Conservation (phyloP, 2,888 invertebrate genomes). For the Eilema depressum region DNA sequence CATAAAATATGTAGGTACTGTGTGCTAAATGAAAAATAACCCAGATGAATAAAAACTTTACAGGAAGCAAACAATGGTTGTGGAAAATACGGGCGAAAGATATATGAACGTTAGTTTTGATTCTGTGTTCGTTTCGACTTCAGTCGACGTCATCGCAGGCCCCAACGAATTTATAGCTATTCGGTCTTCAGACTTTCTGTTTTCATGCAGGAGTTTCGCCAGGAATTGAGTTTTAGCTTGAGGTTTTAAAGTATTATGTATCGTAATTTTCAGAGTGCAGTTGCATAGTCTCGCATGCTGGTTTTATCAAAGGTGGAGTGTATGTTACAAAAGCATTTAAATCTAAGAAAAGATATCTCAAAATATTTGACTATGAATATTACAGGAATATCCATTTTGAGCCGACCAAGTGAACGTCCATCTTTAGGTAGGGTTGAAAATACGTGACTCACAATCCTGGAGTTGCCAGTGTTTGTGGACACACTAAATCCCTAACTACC, state of each 20-base stretch:
- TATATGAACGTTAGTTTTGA: constrained; percentile 78
- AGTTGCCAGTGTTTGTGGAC: neutral
- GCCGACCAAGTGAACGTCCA: too few relatives aligned
- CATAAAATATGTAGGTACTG: neutral
- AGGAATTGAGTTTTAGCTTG: constrained; percentile 40
- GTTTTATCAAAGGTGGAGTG: neutral
- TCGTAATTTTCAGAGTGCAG: constrained; percentile 20
- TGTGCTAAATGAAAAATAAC: constrained; percentile 31
- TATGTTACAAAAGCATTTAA: neutral
- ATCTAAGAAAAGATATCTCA: neutral
- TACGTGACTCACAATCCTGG: neutral
- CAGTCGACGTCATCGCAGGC: constrained; percentile 77
- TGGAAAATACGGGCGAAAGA: constrained; percentile 74
- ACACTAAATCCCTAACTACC: neutral
- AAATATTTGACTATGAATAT: neutral
- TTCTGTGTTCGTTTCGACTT: constrained; percentile 79
- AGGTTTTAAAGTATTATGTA: constrained; percentile 38
- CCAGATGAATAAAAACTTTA: constrained; percentile 46
- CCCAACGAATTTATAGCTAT: constrained; percentile 81
- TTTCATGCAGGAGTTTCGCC: constrained; percentile 47
- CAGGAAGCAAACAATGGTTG: constrained; percentile 61
- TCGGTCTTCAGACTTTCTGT: constrained; percentile 65
- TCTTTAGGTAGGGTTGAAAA: neutral
- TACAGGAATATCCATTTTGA: neutral
- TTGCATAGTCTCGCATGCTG: neutral